Conservation (phyloP, 2,113 vertebrate genomes). For the Paratilapia polleni region DNA sequence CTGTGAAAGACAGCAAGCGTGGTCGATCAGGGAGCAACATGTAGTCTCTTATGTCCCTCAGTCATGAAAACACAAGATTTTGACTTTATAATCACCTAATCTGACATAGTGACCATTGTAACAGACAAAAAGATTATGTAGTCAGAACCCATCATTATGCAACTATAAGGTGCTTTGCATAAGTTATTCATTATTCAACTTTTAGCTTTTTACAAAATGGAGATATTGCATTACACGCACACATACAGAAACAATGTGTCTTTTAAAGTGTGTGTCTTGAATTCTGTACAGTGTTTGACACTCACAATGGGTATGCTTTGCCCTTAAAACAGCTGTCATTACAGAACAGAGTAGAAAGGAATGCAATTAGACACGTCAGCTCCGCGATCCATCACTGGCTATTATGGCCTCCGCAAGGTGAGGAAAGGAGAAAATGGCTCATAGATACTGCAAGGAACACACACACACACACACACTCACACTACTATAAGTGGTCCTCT, state of each 20-base stretch:
- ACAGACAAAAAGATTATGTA: not conserved
- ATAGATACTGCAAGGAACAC: constrained; percentile 24
- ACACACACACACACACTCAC: constrained; percentile 5
- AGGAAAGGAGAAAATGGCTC: constrained; percentile 77
- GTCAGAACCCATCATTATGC: not conserved
- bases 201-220: constrained; percentile 12
- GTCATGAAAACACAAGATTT: not conserved
- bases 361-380: constrained; percentile 93
- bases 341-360: constrained; percentile 86
- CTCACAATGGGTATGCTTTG: constrained; percentile 89
- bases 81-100: not conserved
- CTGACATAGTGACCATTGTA: too few species aligned
- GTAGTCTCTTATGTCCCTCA: not conserved
- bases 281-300: constrained; percentile 87
- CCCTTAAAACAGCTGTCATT: constrained; percentile 93
- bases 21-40: not conserved
- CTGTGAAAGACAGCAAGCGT: not conserved
- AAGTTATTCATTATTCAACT: not conserved
- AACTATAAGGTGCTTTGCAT: constrained; percentile 5
- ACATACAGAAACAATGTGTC: not conserved
- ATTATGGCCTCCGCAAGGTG: constrained; percentile 90
- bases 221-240: not conserved
- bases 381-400: constrained; percentile 88
- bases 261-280: constrained; percentile 6
- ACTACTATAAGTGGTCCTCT: not conserved